Evolutionary conservation across 2,113 vertebrate genomes (phyloP), one percentile per base, ranked within the genome.

Genomic region (Lathamus discolor): DNA sequence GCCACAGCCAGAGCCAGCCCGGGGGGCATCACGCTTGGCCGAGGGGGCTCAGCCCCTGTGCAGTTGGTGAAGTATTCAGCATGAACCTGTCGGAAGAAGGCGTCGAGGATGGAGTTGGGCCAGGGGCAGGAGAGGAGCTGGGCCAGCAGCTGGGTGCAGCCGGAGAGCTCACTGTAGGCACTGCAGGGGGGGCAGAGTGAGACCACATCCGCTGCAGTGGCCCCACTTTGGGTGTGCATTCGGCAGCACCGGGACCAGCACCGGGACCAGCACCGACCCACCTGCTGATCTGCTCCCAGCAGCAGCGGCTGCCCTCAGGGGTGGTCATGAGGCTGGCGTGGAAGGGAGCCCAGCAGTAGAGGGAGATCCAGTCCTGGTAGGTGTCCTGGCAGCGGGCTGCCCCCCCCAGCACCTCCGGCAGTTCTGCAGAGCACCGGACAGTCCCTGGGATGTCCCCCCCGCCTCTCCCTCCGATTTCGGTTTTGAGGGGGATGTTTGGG

Each of bases 121-220:
- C 63, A 73, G 10, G 82, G 72, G 49, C 95, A 96, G 64, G 57
- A 78, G 62, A 95, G 61, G 41, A 92, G 61, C 87, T 81, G 59
- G 19, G 88, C 86, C 79, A 95, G 63, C 72, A 94, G 52, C 63
- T 88, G 79, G 11, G 82, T 91, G 61, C 91, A 85, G 46, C 59
- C 2, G 33, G 76, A 86, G 80, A 95, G 79, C 28, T 96, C 6
- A 0, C 86, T 74, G 85, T 95, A 95, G 61, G n/a, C 18, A 18
- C 91, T 92, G 86, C 1, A 4, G 68, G 84, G 29, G 7, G 67
- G 33, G 4, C 0, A 5, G 48, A 0, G 4, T 41, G 44, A 74
- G 68, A 70, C 49, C 46, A 37, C 1, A 1, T 35, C 59, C 64
- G 7, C 41, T 2, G 3, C 0, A 0, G 33, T 1, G 0, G 54